phyloP scores from a whole-genome alignment of 2,113 vertebrate species.

The Grammomys dolichurus region DNA sequence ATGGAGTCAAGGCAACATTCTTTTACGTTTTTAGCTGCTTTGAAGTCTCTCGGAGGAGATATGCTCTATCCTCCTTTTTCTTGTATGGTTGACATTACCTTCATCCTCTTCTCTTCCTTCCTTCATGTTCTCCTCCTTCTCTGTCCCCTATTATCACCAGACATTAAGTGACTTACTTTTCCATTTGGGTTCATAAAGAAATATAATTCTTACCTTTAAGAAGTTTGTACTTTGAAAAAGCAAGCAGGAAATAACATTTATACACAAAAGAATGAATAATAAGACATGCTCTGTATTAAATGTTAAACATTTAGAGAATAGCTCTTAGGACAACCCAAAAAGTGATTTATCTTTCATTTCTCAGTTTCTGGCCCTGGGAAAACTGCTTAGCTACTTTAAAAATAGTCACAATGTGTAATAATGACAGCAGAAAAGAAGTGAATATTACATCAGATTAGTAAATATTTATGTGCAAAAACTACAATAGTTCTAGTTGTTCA shows the following conservation, averaged over 20 bases:
- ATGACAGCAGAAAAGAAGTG: background rate
- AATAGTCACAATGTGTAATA: background rate
- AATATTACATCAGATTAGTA: background rate
- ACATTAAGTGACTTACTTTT: background rate
- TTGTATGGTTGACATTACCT: background rate
- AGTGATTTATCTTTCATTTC: background rate
- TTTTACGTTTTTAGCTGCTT: background rate
- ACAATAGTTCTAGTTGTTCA: background rate
- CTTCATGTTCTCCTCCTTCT: background rate
- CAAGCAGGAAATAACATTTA: background rate
- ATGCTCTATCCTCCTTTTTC: background rate
- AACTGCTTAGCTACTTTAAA: background rate
- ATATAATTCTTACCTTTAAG: background rate
- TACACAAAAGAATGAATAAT: background rate
- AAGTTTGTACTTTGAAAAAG: background rate
- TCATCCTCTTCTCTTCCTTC: background rate
- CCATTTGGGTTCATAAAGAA: background rate
- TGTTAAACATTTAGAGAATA: background rate
- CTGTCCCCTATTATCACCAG: background rate
- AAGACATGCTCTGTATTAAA: background rate
- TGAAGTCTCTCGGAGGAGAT: background rate
- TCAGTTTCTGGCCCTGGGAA: background rate
- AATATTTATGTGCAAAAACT: background rate
- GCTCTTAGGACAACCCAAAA: background rate
- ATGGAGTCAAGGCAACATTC: background rate